Percentiles rank a stretch among this genome's conserved stretches.
Conservation (phyloP, 2,797 vertebrate genomes). For the Phoebastria nigripes region DNA sequence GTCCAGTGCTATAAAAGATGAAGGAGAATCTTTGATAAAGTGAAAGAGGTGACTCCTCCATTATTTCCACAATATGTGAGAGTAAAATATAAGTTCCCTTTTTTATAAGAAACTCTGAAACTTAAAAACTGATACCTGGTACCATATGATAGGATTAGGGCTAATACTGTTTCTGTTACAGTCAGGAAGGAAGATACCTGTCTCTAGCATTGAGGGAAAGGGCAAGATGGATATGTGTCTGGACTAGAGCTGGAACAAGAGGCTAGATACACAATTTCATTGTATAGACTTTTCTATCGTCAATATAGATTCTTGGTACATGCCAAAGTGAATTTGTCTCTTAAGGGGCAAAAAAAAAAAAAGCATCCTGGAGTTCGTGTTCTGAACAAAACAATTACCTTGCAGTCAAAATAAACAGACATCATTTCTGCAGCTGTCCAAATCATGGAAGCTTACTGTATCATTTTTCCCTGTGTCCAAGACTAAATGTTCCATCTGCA, state of each 20-base stretch:
- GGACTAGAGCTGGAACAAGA: neutral
- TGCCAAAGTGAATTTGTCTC: neutral
- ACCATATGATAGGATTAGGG: neutral
- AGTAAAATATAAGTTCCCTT: neutral
- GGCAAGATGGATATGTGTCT: neutral
- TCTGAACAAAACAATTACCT: neutral
- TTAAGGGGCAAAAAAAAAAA: neutral
- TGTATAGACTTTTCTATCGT: neutral
- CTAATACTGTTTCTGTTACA: neutral
- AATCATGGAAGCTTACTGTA: neutral
- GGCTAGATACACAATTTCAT: neutral
- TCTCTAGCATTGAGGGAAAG: neutral
- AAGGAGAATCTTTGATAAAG: neutral
- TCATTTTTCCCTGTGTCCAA: neutral
- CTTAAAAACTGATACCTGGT: neutral
- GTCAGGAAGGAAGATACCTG: neutral
- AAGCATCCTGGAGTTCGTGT: neutral
- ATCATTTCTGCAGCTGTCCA: neutral
- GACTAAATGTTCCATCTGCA: slow-evolving; percentile 2
- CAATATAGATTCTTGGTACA: neutral
- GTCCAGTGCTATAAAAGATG: neutral
- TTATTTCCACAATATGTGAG: neutral
- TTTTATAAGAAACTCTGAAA: neutral
- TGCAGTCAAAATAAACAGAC: neutral
- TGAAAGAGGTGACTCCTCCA: neutral